Conservation (phyloP, 2,888 invertebrate species). For the Hydrotaea diabolus region DNA sequence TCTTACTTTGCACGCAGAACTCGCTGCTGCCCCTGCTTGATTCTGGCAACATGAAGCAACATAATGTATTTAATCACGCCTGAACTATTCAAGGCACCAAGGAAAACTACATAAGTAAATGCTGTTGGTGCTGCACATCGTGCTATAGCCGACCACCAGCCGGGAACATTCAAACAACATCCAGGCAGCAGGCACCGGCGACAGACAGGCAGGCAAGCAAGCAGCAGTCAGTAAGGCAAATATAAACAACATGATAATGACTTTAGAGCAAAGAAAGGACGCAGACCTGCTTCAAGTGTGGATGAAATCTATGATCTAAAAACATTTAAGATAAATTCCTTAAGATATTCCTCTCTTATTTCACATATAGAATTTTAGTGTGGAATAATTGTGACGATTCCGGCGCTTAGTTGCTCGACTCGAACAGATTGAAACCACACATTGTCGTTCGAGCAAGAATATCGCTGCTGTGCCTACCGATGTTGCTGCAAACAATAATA, state of each 20-base stretch:
- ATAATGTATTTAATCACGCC: slow-evolving; percentile 68
- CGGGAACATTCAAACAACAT: not conserved
- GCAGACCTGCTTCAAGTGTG: not conserved
- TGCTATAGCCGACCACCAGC: not conserved
- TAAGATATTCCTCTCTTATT: no score
- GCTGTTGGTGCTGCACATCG: not conserved
- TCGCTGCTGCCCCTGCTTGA: not conserved
- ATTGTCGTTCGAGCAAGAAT: no score
- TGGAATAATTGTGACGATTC: no score
- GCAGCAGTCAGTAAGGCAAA: not conserved
- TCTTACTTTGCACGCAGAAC: not conserved
- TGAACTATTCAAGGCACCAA: slow-evolving; percentile 64
- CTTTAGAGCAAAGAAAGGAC: not conserved
- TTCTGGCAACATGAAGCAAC: slow-evolving; percentile 49
- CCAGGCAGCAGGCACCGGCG: not conserved
- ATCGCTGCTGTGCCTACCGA: no score
- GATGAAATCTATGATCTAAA: not conserved
- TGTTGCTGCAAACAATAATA: no score
- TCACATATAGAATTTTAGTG: no score
- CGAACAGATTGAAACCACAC: no score
- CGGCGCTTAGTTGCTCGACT: no score
- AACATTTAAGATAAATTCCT: no score
- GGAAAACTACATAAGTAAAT: slow-evolving; percentile 25
- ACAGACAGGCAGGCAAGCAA: no score
- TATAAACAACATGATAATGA: not conserved